Conservation (phyloP, 2,888 invertebrate genomes). For the Hyles lineata region DNA sequence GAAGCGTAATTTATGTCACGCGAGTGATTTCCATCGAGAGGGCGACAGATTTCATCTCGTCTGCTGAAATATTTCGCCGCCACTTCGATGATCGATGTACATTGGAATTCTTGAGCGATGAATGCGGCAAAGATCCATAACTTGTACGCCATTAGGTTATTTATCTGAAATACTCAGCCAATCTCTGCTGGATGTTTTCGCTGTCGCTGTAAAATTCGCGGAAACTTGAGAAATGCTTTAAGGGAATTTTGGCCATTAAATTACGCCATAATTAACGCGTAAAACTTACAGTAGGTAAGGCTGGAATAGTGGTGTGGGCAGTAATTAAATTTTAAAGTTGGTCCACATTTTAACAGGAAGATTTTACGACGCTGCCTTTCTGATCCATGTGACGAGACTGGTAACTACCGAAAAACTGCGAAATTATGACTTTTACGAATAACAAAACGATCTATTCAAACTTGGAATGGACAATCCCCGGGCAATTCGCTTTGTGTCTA, state of each 20-base stretch:
- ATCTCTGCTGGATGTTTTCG: neutral
- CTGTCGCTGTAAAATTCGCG: neutral
- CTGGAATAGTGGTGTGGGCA: too few relatives aligned
- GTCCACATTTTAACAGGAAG: too few relatives aligned
- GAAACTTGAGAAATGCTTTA: neutral
- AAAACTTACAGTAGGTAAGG: too few relatives aligned
- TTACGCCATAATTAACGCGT: too few relatives aligned
- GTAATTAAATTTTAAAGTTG: too few relatives aligned
- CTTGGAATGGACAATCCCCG: too few relatives aligned
- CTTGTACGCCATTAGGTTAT: slow-evolving; percentile 14
- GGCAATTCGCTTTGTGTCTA: too few relatives aligned
- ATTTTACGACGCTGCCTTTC: too few relatives aligned
- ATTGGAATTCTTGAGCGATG: slow-evolving; percentile 10
- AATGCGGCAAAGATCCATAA: slow-evolving; percentile 3
- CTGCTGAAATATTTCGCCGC: neutral
- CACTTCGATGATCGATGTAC: slow-evolving; percentile 4
- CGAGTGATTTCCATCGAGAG: neutral
- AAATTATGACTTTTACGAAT: too few relatives aligned
- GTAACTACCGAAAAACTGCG: too few relatives aligned
- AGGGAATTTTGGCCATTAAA: neutral
- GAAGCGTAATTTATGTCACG: neutral
- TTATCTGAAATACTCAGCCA: neutral
- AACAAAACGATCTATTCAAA: too few relatives aligned
- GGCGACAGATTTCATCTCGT: slow-evolving; percentile 16
- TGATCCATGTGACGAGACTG: too few relatives aligned